These are phyloP conservation scores for Pardalotus punctatus DNA, from an alignment of 2,113 vertebrate genomes.

Conservation along the genomic window DNA sequence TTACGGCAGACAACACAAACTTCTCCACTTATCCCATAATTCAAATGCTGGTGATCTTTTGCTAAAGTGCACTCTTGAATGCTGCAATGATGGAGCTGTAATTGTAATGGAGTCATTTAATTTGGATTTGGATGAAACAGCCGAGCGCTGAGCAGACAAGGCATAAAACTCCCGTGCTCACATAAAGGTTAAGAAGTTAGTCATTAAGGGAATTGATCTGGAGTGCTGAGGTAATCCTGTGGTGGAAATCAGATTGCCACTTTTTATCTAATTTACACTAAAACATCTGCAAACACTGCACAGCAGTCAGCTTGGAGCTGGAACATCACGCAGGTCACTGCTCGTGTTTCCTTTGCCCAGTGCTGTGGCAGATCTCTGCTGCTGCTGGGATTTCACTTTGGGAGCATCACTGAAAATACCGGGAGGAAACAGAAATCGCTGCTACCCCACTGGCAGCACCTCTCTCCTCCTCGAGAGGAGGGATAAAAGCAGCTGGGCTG, in stretches of 20 bases:
- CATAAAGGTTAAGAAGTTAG: neutral
- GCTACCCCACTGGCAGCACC: neutral
- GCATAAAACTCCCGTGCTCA: neutral
- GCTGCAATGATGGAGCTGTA: slow-evolving; percentile 12
- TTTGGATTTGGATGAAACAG: slow-evolving; percentile 35
- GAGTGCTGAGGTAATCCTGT: neutral
- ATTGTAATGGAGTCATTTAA: slow-evolving; percentile 45
- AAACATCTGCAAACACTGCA: neutral
- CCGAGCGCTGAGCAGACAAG: neutral
- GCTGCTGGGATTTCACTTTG: neutral
- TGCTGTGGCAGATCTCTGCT: neutral
- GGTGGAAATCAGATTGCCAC: neutral
- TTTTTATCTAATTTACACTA: neutral
- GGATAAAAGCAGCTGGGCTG: neutral
- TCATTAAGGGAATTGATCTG: neutral
- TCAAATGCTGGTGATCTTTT: slow-evolving; percentile 20
- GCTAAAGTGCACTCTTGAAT: slow-evolving; percentile 1
- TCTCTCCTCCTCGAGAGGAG: neutral
- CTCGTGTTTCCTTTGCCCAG: neutral
- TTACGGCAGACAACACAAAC: neutral
- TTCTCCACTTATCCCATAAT: neutral
- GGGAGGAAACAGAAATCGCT: neutral
- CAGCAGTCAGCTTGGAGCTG: neutral
- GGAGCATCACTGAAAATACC: neutral
- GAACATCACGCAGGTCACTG: neutral